Evolutionary conservation across 1,140 invertebrate genomes (phyloP), one percentile per base, ranked within the genome.

Genomic region (Homalodisca vitripennis): DNA sequence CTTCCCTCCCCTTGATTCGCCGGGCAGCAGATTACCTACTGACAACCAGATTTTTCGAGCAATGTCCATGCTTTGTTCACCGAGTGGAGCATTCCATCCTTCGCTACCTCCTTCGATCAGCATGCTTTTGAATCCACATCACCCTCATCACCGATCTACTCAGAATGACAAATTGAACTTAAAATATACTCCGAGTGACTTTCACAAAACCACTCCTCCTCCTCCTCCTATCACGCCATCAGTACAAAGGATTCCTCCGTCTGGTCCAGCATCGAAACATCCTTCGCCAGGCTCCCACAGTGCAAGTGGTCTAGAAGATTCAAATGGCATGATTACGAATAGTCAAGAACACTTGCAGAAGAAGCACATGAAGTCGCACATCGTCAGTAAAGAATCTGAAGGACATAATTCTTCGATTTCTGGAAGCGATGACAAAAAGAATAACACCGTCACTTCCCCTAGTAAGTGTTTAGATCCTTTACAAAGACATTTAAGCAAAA

Each of bases 81-180:
- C 71, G 3, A 66, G 68, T 48, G 60, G 73, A 24, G 75, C 73
- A 20, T 76, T 72, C 48, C 76, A 76, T 41, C 71, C 74, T 26
- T 73, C 74, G 1, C 69, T 75, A 14, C 75, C 75, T 0, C 76
- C 76, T 17, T 74, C 74, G 0, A 73, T 77, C 13, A 74, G 71
- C 53, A 73, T 74, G 65, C 66, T 77, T 6, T 75, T 75, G 46
- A 77, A 77, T 55, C 75, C 74, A 3, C 72, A 71, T 22, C 71
- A 74, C 66, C 31, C 70, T 22, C 68, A 73, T 27, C 57, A 67
- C 20, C 68, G 70, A 32, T 65, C 55, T 20, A 55, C 55, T 34
- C 66, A 65, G 17, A 41, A 66, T 22, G 68, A 71, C 17, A 70
- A 67, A 22, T 1, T 27, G n/a, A 63, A 31, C 31, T 69, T 69